Conservation (phyloP, 2,888 invertebrate genomes). For the Pyrgus malvae region DNA sequence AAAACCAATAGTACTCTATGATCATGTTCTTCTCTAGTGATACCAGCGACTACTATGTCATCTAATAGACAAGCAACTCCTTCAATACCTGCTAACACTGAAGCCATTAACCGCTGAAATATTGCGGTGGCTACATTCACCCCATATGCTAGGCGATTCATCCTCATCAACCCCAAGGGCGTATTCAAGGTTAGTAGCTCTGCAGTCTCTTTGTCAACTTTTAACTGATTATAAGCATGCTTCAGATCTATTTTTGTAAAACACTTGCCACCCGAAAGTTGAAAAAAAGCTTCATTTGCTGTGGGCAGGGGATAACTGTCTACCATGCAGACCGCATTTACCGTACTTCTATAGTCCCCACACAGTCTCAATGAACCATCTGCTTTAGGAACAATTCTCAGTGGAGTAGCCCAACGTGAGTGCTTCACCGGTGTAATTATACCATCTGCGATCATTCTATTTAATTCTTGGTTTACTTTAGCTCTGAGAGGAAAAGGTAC, state of each 20-base stretch:
- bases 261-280: constrained; percentile 13
- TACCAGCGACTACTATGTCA: background rate
- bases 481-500: background rate
- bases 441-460: background rate
- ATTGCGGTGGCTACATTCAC: constrained; percentile 30
- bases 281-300: background rate
- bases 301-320: background rate
- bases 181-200: constrained; percentile 29
- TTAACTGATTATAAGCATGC: constrained; percentile 34
- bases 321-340: background rate
- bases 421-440: background rate
- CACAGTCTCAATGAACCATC: background rate
- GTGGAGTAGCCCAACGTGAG: background rate
- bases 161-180: constrained; percentile 28
- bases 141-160: constrained; percentile 30
- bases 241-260: constrained; percentile 36
- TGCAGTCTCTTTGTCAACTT: constrained; percentile 27
- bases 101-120: constrained; percentile 27
- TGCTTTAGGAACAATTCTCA: background rate
- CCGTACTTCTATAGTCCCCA: background rate
- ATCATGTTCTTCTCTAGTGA: constrained; percentile 13
- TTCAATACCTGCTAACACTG: constrained; percentile 26
- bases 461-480: background rate
- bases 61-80: constrained; percentile 23
- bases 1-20: constrained; percentile 22